Evolutionary conservation across 2,797 vertebrate species (phyloP), one percentile per base, ranked within the genome.

Genomic region (Gastrophryne carolinensis): DNA sequence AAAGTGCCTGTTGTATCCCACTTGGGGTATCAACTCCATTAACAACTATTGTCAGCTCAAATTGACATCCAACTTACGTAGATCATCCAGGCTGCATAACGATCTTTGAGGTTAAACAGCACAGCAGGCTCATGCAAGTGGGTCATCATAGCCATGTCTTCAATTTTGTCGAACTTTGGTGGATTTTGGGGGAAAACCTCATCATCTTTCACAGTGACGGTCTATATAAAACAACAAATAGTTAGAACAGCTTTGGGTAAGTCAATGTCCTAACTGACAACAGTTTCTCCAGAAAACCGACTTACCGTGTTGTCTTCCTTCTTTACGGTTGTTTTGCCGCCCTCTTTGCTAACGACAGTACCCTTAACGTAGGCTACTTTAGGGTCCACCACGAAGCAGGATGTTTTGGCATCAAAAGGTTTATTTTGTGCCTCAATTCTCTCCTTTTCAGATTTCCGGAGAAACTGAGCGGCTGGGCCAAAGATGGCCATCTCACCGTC

Each of bases 121-220:
- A 95, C 92, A 1, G 84, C 79, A 0, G 93, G 92, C 37, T 95
- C 92, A 0, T 94, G 92, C 37, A 95, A 90, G 82, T 94, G 93
- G 63, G 94, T 95, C 93, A 95, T 94, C 94, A 95, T 94, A 80
- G 91, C 95, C 94, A 96, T 96, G 86, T 96, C 93, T 85, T 95
- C 93, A 64, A 95, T 92, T 79, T 94, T 95, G 32, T 94, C 92
- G 0, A 81, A 94, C 81, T 94, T 93, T 32, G 92, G 93, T 73
- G 93, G 94, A 62, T 95, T 94, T 89, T 90, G 91, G 27, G 91
- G 86, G 72, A 86, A 86, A 0, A 90, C 79, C 4, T 87, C 83
- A 52, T 87, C 83, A 4, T 83, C 87, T 58, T 85, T 89, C 62
- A 87, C 79, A 68, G 83, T 88, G 39, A 89, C 77, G 2, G 71